These are phyloP conservation scores for Leptinotarsa lineolata DNA, from an alignment of 1,140 invertebrate genomes.

Conservation along the genomic window DNA sequence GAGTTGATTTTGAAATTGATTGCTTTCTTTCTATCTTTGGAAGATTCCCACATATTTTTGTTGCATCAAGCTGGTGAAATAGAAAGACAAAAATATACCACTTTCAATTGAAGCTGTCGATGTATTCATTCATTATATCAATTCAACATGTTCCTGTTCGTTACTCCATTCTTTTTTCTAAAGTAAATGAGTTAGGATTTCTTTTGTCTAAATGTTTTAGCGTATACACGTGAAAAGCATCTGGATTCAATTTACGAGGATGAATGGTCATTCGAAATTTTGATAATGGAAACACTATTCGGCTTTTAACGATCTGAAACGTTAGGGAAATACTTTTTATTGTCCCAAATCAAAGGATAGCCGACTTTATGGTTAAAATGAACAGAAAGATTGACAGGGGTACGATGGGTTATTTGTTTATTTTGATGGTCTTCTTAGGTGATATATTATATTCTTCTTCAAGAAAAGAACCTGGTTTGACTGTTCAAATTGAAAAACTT, in stretches of 20 bases:
- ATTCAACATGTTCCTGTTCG: too few species aligned
- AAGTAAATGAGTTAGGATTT: neutral
- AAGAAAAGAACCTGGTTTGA: too few species aligned
- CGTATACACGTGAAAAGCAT: neutral
- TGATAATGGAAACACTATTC: neutral
- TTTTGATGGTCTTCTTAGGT: neutral
- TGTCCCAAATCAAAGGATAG: neutral
- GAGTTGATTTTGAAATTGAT: too few species aligned
- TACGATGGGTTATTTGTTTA: neutral
- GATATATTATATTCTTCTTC: too few species aligned
- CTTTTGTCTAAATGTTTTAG: neutral
- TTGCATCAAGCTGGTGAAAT: too few species aligned
- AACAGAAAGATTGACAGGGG: neutral
- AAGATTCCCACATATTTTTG: too few species aligned
- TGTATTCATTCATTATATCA: too few species aligned
- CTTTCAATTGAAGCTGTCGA: too few species aligned
- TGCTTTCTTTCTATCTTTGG: too few species aligned
- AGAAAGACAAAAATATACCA: too few species aligned
- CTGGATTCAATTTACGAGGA: neutral
- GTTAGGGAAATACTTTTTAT: neutral
- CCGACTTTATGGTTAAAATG: neutral
- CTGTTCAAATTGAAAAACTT: too few species aligned
- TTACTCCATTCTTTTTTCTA: too few species aligned
- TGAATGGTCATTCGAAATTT: neutral
- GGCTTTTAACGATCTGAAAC: neutral